Percentiles rank a stretch among this genome's conserved stretches.
Conservation (phyloP, 2,113 vertebrate species). For the Semicossyphus pulcher region DNA sequence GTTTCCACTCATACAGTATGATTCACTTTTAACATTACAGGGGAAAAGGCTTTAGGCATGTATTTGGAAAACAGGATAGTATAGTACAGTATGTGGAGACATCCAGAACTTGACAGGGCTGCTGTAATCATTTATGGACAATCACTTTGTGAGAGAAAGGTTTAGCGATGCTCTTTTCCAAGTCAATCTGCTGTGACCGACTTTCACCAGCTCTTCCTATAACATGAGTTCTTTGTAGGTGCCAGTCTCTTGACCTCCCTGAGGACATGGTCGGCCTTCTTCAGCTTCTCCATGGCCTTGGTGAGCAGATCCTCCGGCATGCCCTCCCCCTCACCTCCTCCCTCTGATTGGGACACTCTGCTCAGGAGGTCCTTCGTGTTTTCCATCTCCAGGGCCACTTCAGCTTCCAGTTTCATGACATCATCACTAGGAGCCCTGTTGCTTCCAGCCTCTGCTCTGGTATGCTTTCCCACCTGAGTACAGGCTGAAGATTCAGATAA, state of each 20-base stretch:
- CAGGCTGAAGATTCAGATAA: conserved; percentile 69
- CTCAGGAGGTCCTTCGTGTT: conserved; percentile 87
- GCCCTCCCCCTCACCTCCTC: background rate
- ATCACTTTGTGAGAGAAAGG: background rate
- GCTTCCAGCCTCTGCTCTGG: background rate
- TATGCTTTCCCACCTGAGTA: background rate
- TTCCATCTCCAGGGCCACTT: conserved; percentile 86
- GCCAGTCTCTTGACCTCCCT: conserved; percentile 87
- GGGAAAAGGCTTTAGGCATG: background rate
- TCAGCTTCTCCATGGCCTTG: conserved; percentile 90
- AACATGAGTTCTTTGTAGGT: conserved; percentile 65
- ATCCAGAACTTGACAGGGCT: background rate
- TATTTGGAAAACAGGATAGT: background rate
- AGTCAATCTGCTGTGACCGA: conserved; percentile 16
- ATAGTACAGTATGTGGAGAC: background rate
- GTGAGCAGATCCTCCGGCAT: conserved; percentile 84
- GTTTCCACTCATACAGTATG: background rate
- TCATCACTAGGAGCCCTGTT: conserved; percentile 32
- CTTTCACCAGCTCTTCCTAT: conserved; percentile 88
- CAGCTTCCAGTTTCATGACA: conserved; percentile 85
- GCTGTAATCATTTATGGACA: background rate
- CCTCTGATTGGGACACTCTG: conserved; percentile 60
- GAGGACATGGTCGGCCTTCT: conserved; percentile 89
- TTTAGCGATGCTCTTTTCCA: conserved; percentile 9
- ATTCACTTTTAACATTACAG: background rate